Evolutionary conservation across 1,140 invertebrate species (phyloP), one percentile per base, ranked within the genome.

Genomic region (Drosophila repletoides): DNA sequence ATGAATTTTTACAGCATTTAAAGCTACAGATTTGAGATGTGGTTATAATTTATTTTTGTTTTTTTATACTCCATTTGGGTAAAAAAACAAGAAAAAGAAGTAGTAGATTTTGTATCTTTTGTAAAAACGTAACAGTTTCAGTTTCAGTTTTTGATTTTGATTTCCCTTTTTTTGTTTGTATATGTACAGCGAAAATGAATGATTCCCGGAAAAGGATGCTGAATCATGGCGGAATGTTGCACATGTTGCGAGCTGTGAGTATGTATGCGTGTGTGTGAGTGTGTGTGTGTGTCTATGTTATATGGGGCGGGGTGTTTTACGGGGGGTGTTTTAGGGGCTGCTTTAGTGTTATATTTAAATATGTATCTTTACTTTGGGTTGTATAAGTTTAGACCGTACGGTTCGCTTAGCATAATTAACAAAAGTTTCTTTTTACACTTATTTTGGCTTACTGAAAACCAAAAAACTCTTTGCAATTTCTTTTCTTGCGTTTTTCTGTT

Each of bases 21-120:
- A 84, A 84, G 79, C 79, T 84, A 86, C 70, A 65, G n/a, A 52
- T 77, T 75, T 84, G 70, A 79, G 79, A 84, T 75, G 74, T 74
- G 60, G 43, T 48, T 48, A 9, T 38, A 36, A 3, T 52, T 14
- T 45, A 15, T 5, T 21, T 14, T 10, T 46, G 26, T 46, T 21
- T 6, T 9, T 45, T 14, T 15, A 12, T 29, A n/a, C n/a, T n/a
- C n/a, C n/a, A n/a, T n/a, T n/a, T n/a, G n/a, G n/a, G n/a, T n/a
- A n/a, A n/a, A n/a, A n/a, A n/a, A n/a, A n/a, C n/a, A n/a, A n/a
- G n/a, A n/a, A n/a, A n/a, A n/a, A n/a, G n/a, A n/a, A n/a, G n/a
- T n/a, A n/a, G n/a, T n/a, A n/a, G n/a, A n/a, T n/a, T n/a, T 5
- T 29, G 10, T 28, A 12, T 45, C 2, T 14, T 12, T 49, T 51